These are phyloP conservation scores for Cephus nigrinus DNA, from an alignment of 2,888 invertebrate genomes.

Conservation along the genomic window DNA sequence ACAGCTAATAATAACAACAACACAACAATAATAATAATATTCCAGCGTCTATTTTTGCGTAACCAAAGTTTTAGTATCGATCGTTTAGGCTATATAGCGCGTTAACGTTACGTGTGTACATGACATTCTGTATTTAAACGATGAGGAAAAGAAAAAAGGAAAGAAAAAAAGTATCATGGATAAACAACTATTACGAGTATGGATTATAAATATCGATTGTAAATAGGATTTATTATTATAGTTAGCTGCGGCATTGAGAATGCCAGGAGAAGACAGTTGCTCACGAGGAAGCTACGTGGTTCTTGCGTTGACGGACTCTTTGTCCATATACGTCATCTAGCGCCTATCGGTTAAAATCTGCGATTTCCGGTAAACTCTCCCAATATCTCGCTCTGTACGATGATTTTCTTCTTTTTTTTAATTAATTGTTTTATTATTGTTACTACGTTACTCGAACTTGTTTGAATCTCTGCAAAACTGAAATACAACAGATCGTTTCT, in stretches of 20 bases:
- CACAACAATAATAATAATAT: slow-evolving; percentile 33
- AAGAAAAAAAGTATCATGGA: slow-evolving; percentile 25
- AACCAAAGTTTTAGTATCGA: slow-evolving; percentile 59
- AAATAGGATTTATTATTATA: slow-evolving; percentile 51
- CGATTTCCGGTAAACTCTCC: background rate
- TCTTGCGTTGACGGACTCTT: slow-evolving; percentile 23
- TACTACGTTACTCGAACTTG: slow-evolving; percentile 35
- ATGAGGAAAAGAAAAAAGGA: slow-evolving; percentile 17
- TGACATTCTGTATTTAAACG: slow-evolving; percentile 28
- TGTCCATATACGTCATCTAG: slow-evolving; percentile 10
- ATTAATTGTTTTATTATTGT: slow-evolving; percentile 31
- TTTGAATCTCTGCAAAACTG: slow-evolving; percentile 37
- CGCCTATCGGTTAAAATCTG: background rate
- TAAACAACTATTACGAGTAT: slow-evolving; percentile 10
- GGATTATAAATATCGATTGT: slow-evolving; percentile 43
- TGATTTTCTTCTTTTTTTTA: background rate
- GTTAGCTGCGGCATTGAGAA: slow-evolving; percentile 36
- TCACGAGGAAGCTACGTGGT: slow-evolving; percentile 25
- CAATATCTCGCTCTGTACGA: background rate
- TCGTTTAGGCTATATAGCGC: slow-evolving; percentile 24
- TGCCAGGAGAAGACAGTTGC: slow-evolving; percentile 34
- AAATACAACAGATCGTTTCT: slow-evolving; percentile 48
- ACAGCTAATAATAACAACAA: slow-evolving; percentile 34
- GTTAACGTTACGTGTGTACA: slow-evolving; percentile 29
- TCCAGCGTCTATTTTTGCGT: slow-evolving; percentile 62